These are phyloP conservation scores for Synanthedon vespiformis DNA, from an alignment of 2,888 invertebrate genomes.

Conservation along the genomic window DNA sequence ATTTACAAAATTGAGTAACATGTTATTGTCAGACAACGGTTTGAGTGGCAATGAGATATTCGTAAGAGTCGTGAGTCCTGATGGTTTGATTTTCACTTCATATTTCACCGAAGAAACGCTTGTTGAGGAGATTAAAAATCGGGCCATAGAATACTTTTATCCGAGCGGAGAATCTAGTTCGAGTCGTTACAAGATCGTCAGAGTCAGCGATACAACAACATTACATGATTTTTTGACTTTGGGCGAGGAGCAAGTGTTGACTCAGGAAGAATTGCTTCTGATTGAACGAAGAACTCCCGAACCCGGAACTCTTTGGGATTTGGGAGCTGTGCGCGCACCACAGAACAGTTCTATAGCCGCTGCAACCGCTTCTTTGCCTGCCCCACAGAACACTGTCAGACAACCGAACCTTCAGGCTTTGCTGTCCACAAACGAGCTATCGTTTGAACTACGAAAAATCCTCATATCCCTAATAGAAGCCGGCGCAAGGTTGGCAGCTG, in stretches of 20 bases:
- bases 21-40: constrained; percentile 48
- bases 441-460: constrained; percentile 51
- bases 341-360: constrained; percentile 47
- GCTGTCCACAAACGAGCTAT: constrained; percentile 53
- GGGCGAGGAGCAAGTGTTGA: constrained; percentile 42
- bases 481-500: constrained; percentile 52
- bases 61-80: constrained; percentile 51
- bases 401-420: constrained; percentile 57
- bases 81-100: constrained; percentile 42
- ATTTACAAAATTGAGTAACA: constrained; percentile 10
- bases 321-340: constrained; percentile 53
- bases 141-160: constrained; percentile 50
- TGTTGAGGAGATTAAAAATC: constrained; percentile 52
- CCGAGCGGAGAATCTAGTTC: constrained; percentile 47
- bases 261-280: constrained; percentile 48
- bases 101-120: constrained; percentile 48
- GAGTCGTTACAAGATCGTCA: constrained; percentile 44
- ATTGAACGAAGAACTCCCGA: constrained; percentile 49
- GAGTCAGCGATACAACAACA: constrained; percentile 46
- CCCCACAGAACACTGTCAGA: constrained; percentile 30
- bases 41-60: constrained; percentile 31
- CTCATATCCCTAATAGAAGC: constrained; percentile 58
- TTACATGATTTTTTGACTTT: constrained; percentile 52
- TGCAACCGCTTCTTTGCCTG: constrained; percentile 49
- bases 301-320: constrained; percentile 51